Evolutionary conservation across 2,113 vertebrate genomes (phyloP).

Genomic region (Callaeas wilsoni): DNA sequence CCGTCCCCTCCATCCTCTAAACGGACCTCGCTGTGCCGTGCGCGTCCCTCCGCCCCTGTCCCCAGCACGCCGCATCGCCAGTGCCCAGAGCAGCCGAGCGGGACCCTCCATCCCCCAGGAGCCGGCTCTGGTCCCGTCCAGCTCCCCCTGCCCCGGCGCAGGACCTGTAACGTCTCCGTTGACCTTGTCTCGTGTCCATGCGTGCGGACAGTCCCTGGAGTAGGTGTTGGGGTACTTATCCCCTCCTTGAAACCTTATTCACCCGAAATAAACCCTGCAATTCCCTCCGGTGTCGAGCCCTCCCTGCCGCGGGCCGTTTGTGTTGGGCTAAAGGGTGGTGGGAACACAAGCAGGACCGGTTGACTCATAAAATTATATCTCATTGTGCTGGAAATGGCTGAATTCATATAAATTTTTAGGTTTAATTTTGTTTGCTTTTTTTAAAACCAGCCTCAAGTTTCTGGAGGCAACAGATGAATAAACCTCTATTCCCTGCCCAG

Average conservation of each 20-base stretch:
- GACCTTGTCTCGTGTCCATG: background rate
- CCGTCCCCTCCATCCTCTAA: slow-evolving; percentile 43
- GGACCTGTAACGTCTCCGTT: fast-evolving
- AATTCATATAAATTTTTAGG: background rate
- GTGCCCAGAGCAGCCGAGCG: background rate
- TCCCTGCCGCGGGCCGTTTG: background rate
- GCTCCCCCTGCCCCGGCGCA: background rate
- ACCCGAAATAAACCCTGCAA: background rate
- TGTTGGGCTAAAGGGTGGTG: background rate
- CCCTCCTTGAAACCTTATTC: background rate
- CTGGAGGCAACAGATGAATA: slow-evolving; percentile 2
- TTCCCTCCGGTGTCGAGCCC: background rate
- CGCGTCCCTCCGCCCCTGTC: background rate
- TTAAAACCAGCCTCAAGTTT: background rate
- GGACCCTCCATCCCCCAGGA: background rate
- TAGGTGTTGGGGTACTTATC: background rate
- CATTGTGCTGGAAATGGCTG: slow-evolving; percentile 3
- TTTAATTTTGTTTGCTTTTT: background rate
- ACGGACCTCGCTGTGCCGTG: background rate
- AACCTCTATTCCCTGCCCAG: slow-evolving; percentile 38
- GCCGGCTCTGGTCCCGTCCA: background rate
- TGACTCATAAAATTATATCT: background rate
- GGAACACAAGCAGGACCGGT: background rate
- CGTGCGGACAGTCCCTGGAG: background rate
- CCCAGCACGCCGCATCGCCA: fast-evolving